These are phyloP conservation scores for Orussus abietinus DNA, from an alignment of 1,140 invertebrate species.

Conservation along the genomic window DNA sequence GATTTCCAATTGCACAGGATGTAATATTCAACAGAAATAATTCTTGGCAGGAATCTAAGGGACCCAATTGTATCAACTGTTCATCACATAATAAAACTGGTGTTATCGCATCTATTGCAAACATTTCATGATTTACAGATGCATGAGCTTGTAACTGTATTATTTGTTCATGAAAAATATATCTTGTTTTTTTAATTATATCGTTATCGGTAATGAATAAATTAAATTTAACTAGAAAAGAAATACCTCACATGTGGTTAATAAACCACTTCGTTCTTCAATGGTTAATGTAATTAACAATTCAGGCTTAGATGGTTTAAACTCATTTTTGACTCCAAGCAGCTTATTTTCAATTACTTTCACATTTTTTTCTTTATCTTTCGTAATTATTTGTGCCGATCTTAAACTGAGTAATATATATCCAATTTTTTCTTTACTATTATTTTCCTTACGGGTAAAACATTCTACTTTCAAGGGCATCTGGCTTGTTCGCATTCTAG, in stretches of 20 bases:
- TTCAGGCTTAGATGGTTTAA: conserved; percentile 50
- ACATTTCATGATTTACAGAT: no score
- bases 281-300: conserved; percentile 51
- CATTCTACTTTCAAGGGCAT: conserved; percentile 54
- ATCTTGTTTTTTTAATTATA: conserved; percentile 14
- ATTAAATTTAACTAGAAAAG: neutral
- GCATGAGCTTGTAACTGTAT: conserved; percentile 11
- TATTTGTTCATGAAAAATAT: conserved; percentile 10
- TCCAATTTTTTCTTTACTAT: conserved; percentile 49
- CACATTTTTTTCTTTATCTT: conserved; percentile 24
- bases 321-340: conserved; percentile 47
- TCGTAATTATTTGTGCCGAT: conserved; percentile 48
- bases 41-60: conserved; percentile 31
- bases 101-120: no score
- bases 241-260: neutral
- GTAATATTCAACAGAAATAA: conserved; percentile 41
- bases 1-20: conserved; percentile 30
- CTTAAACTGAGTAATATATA: conserved; percentile 51
- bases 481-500: conserved; percentile 50
- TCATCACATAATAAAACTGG: conserved; percentile 38
- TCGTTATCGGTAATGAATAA: neutral
- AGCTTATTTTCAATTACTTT: conserved; percentile 51
- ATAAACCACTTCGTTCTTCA: conserved; percentile 33
- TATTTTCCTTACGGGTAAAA: conserved; percentile 42
- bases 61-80: conserved; percentile 44